Base-by-base conservation (phyloP, 2,888 invertebrate genomes). In the Drosophila diplacantha region DNA sequence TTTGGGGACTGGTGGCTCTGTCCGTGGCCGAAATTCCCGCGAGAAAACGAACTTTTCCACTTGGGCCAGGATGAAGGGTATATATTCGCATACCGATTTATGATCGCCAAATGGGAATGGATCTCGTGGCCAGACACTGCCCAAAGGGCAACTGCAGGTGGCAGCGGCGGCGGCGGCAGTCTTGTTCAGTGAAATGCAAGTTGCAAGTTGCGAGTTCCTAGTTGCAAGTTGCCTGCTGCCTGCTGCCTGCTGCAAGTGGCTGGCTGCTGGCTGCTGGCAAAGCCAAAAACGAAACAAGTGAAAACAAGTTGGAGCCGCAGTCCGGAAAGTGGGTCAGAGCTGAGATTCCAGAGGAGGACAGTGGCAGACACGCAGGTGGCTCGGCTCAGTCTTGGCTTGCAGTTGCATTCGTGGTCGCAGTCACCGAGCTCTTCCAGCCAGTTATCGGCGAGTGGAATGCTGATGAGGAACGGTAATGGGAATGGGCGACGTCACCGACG, bases 271-370 rank as follows among this genome's bases (percentile, higher is more conserved):
- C 51, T 50, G 64, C 66, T 58, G 60, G 43, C 39, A 68, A 68
- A 68, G 65, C 61, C 60, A 72, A 74, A 81, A 81, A 66, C 73
- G 79, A 79, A 81, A 75, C 77, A 78, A 78, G 77, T 78, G 77
- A 80, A 74, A 81, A 82, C 83, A 82, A 82, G 75, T 82, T 75
- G 69, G 74, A 51, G 51, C 52, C 61, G 58, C 63, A 67, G 66
- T 66, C 66, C 70, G 56, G 69, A 81, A 84, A 83, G 83, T 83
- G 74, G 83, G 83, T 83, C 82, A 81, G 52, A 71, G 69, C 67
- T 61, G 67, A 68, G 67, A 68, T 68, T 68, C 62, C 68, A 62
- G 68, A 39, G 61, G 71, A 67, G 58, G 58, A 65, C 38, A 76
- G 69, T 64, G 74, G 64, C 54, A 67, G 49, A 53, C 50, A 66